Base-by-base conservation (phyloP, 2,888 invertebrate genomes). In the Anthophora plumipes region DNA sequence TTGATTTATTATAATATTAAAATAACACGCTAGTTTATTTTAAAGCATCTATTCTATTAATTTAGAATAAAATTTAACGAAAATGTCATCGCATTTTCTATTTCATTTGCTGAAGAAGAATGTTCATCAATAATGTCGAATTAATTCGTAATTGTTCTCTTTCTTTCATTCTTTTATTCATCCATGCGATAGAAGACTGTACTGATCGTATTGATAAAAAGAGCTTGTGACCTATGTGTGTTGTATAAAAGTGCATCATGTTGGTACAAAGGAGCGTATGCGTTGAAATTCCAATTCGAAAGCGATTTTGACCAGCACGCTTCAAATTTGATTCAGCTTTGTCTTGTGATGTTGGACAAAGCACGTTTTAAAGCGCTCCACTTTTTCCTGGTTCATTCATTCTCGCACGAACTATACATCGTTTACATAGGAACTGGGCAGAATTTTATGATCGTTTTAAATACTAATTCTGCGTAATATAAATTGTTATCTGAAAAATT, bases 291-390 rank as follows among this genome's bases (percentile, higher is more conserved):
- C 55, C 41, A 55, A 43, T 37, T 20, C 43, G 68, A 14, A 46
- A 68, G 14, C 68, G 46, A 46, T 68, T 57, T 57, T 25, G 31
- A 46, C 31, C 46, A 57, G 55, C 9, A 14, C 57, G 25, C 17
- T 20, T 31, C 31, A 68, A 68, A 68, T 68, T 57, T 57, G 46
- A 57, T 68, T 68, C 43, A 20, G 39, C 37, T 52, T 39, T 52
- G 46, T 37, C 43, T 20, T 39, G 12, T 67, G 41, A 54, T 25
- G 14, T 31, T 46, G 25, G 48, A 54, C n/a, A 31, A 48, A 64
- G 37, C 14, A 31, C 31, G 31, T 31, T 64, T 48, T 48, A 48
- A 67, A 67, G 37, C 31, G 6, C 11, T n/a, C 25, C 25, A 41
- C 41, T 17, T n/a, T 12, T 41, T 12, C 1, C 39, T 7, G n/a